phyloP scores from a whole-genome alignment of 2,113 vertebrate genomes.

The Cercopithecus mona region DNA sequence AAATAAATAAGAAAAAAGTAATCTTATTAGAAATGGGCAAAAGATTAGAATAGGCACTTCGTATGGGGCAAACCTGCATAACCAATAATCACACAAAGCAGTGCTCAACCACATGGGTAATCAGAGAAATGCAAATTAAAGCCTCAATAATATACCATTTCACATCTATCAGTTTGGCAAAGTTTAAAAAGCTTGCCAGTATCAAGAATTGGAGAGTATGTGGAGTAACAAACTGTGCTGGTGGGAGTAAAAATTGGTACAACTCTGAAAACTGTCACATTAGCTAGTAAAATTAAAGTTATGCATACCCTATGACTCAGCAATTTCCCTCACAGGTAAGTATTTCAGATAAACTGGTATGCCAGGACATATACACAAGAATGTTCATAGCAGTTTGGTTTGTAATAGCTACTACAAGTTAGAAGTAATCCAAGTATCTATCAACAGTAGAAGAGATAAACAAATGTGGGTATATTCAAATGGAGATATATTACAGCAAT shows the following conservation, averaged over 20 bases:
- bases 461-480: background rate
- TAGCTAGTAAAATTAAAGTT: background rate
- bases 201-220: background rate
- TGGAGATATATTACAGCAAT: background rate
- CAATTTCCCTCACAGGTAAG: background rate
- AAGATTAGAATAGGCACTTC: background rate
- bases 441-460: background rate
- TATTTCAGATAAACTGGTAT: background rate
- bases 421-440: background rate
- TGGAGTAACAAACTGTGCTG: background rate
- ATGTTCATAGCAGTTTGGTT: background rate
- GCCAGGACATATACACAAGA: background rate
- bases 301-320: background rate
- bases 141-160: background rate
- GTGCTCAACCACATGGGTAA: background rate
- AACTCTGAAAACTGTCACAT: background rate
- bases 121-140: background rate
- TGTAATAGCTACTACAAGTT: background rate
- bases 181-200: background rate
- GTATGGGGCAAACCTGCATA: background rate
- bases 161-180: background rate
- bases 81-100: background rate
- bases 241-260: background rate
- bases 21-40: background rate
- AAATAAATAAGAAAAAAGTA: constrained; percentile 1